These are phyloP conservation scores for Tetrax tetrax DNA, from an alignment of 2,113 vertebrate genomes.

Conservation along the genomic window DNA sequence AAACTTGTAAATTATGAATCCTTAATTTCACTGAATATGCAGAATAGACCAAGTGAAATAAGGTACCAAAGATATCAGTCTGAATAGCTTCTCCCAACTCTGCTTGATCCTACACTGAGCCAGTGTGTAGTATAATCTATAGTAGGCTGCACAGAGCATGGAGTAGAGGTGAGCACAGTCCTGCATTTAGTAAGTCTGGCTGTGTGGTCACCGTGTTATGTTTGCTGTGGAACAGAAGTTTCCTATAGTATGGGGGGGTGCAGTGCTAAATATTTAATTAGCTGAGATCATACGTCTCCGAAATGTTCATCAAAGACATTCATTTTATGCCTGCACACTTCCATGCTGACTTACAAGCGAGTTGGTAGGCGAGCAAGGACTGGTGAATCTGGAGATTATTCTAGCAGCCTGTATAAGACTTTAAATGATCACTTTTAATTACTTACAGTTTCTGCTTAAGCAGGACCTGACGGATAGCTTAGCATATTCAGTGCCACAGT, in stretches of 20 bases:
- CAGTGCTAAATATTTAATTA: neutral
- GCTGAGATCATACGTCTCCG: neutral
- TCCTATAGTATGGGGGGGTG: neutral
- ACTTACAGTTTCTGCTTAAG: neutral
- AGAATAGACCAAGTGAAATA: neutral
- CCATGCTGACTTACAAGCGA: neutral
- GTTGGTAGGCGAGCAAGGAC: neutral
- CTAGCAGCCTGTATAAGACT: neutral
- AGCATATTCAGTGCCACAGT: neutral
- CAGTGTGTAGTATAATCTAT: neutral
- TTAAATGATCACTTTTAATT: neutral
- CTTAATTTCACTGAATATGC: neutral
- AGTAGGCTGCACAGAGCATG: neutral
- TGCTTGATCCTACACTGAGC: neutral
- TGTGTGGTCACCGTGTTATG: neutral
- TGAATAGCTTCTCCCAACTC: neutral
- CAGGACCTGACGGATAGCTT: neutral
- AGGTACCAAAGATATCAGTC: neutral
- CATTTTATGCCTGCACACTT: neutral
- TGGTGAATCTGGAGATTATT: neutral
- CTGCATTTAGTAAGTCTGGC: neutral
- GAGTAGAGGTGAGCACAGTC: neutral
- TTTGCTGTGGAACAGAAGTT: neutral
- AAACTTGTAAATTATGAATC: neutral
- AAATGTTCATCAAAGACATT: neutral